Evolutionary conservation across 35 echinoderm and acorn worm species (phyloP).

Genomic region (Amphiura filiformis): DNA sequence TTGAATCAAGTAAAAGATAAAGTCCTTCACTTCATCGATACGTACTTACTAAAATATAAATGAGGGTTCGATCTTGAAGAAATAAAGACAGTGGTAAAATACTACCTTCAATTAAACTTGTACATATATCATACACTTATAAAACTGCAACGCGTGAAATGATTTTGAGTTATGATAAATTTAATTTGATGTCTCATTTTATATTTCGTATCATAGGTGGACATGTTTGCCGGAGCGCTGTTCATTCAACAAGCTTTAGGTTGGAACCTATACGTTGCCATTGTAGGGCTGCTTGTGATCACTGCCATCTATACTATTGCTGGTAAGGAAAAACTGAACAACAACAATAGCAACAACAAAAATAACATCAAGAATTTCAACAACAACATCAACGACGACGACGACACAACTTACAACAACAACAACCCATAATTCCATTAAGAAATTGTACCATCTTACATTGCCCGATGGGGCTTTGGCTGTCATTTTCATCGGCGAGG

Average conservation of each 20-base stretch:
- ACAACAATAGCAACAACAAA: neutral
- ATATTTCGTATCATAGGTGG: slow-evolving; percentile 61
- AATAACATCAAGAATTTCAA: no score
- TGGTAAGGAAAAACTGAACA: slow-evolving; percentile 38
- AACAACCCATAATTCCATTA: no score
- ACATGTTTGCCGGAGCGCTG: slow-evolving; percentile 83
- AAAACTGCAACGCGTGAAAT: neutral
- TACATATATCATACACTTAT: neutral
- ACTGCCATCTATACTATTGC: slow-evolving; percentile 76
- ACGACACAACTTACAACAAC: no score
- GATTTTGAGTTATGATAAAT: neutral
- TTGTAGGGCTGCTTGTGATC: slow-evolving; percentile 59
- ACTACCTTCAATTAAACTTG: neutral
- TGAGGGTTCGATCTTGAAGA: no score
- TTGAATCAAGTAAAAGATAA: no score
- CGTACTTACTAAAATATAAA: no score
- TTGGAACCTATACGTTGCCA: slow-evolving; percentile 76
- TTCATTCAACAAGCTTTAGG: slow-evolving; percentile 83
- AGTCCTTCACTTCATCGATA: no score
- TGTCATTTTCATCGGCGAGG: no score
- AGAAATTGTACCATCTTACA: no score
- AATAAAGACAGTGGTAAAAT: no score
- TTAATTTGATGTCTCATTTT: neutral
- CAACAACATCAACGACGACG: no score
- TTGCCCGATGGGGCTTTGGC: no score